Conservation (phyloP, 1,140 invertebrate genomes). For the Atta texana region DNA sequence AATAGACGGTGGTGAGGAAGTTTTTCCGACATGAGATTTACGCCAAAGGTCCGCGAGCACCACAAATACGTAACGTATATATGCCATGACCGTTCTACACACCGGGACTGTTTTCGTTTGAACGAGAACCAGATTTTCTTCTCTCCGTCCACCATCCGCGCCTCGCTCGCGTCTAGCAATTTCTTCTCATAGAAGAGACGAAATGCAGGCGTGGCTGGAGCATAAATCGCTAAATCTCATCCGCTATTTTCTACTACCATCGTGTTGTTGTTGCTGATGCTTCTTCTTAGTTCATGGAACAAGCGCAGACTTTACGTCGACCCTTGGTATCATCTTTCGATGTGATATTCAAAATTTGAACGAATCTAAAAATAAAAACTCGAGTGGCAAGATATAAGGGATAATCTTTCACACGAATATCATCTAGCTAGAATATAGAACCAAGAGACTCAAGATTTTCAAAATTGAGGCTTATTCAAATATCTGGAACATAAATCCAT, state of each 20-base stretch:
- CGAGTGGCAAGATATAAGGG: neutral
- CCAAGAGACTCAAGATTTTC: neutral
- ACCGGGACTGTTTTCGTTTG: conserved; percentile 58
- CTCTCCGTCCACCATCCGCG: neutral
- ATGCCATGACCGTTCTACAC: conserved; percentile 59
- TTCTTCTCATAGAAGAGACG: conserved; percentile 68
- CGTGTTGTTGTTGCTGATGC: neutral
- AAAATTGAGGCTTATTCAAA: conserved; percentile 3
- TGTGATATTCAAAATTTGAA: conserved; percentile 33
- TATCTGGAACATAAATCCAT: neutral
- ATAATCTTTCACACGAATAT: conserved; percentile 17
- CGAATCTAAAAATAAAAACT: conserved; percentile 8
- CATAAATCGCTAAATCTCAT: conserved; percentile 80
- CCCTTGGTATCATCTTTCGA: neutral
- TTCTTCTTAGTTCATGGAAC: conserved; percentile 11
- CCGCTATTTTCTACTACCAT: conserved; percentile 60
- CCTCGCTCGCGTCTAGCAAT: conserved; percentile 63
- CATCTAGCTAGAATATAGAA: conserved; percentile 28
- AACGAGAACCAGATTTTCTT: conserved; percentile 45
- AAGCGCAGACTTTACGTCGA: conserved; percentile 29
- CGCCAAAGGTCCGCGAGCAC: conserved; percentile 70
- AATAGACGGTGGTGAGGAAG: conserved; percentile 41
- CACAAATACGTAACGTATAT: conserved; percentile 68
- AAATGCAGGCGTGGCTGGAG: conserved; percentile 76
- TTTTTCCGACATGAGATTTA: conserved; percentile 76